Conservation (phyloP, 2,888 invertebrate species). For the Chesias legatella region DNA sequence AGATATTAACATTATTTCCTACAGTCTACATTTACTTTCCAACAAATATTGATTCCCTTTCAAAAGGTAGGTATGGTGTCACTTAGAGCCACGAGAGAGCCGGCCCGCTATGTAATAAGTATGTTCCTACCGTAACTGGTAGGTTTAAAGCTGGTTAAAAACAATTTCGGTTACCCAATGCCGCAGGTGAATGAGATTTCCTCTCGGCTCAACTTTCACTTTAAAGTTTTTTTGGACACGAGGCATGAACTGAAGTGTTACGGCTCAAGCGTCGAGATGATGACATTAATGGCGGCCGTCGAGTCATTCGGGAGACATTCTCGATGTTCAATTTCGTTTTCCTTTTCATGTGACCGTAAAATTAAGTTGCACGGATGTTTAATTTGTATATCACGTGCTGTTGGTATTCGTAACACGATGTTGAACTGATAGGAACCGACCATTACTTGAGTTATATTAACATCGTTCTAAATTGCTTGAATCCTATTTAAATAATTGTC, state of each 20-base stretch:
- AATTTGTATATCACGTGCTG: constrained; percentile 13
- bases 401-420: constrained; percentile 1
- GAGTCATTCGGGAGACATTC: constrained; percentile 18
- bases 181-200: constrained; percentile 56
- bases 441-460: too few relatives aligned
- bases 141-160: constrained; percentile 47
- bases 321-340: constrained; percentile 28
- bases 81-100: too few relatives aligned
- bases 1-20: too few relatives aligned
- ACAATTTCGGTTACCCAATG: constrained; percentile 65
- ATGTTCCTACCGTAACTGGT: constrained; percentile 36
- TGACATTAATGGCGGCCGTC: constrained; percentile 32
- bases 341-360: constrained; percentile 15
- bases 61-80: too few relatives aligned
- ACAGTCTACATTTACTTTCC: too few relatives aligned
- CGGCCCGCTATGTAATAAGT: constrained; percentile 1
- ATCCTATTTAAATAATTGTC: neutral
- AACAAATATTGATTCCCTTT: constrained; percentile 15
- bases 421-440: too few relatives aligned
- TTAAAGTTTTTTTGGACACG: constrained; percentile 57
- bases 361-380: constrained; percentile 1
- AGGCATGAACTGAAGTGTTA: constrained; percentile 30
- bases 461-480: too few relatives aligned
- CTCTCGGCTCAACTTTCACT: constrained; percentile 74
- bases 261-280: constrained; percentile 30